phyloP scores from a whole-genome alignment of 2,888 invertebrate genomes.

The Phania funesta region DNA sequence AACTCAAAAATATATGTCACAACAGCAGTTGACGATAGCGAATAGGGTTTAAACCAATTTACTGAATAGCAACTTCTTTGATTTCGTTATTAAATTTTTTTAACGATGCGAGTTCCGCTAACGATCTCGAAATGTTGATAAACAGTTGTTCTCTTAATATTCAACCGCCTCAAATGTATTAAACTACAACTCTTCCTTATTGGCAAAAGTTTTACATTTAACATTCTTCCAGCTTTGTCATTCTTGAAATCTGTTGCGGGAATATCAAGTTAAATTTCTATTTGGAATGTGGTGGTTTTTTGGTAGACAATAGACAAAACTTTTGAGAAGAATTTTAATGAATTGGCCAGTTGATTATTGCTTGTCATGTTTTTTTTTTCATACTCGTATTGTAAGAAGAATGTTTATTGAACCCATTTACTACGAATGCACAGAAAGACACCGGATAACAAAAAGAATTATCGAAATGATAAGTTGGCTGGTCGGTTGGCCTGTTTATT shows the following conservation, averaged over 20 bases:
- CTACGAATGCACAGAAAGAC: neutral
- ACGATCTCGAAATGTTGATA: no score
- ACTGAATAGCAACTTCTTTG: no score
- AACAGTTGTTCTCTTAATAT: no score
- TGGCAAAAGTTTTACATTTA: neutral
- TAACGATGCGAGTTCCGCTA: no score
- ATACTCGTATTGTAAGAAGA: slow-evolving; percentile 1
- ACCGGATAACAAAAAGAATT: neutral
- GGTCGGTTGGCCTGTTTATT: slow-evolving; percentile 27
- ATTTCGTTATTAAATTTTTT: no score
- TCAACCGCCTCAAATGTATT: neutral
- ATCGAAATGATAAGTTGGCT: slow-evolving; percentile 38
- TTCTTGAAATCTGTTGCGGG: neutral
- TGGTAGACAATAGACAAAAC: neutral
- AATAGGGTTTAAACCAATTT: no score
- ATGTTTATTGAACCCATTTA: slow-evolving; percentile 32
- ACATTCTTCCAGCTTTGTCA: neutral
- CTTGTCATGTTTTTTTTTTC: slow-evolving; percentile 33
- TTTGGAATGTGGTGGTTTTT: neutral
- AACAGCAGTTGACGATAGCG: no score
- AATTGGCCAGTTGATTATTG: slow-evolving; percentile 55
- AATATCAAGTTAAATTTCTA: neutral
- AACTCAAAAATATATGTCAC: no score
- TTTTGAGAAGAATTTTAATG: slow-evolving; percentile 31
- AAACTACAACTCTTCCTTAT: slow-evolving; percentile 9